phyloP scores from a whole-genome alignment of 2,888 invertebrate species.

The Plagodis dolabraria region DNA sequence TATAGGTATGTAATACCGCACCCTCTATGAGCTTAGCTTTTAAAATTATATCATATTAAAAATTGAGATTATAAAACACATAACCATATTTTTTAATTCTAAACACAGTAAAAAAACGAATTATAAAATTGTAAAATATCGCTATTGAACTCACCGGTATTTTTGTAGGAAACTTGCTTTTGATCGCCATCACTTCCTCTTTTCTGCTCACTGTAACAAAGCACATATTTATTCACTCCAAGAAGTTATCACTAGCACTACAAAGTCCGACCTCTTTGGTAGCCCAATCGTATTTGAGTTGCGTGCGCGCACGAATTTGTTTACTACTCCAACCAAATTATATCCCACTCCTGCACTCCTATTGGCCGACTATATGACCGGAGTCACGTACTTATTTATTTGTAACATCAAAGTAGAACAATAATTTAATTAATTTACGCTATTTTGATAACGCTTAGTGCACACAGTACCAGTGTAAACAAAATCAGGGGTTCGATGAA shows the following conservation, averaged over 20 bases:
- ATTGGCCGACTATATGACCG: conserved; percentile 31
- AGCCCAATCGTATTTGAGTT: conserved; percentile 28
- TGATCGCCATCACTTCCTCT: conserved; percentile 91
- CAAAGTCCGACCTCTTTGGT: conserved; percentile 12
- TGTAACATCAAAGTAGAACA: conserved; percentile 45
- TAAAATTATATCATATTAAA: too few relatives aligned
- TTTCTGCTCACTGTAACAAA: conserved; percentile 86
- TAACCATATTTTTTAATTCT: too few relatives aligned
- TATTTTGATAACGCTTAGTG: conserved; percentile 53
- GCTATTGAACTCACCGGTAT: conserved; percentile 87
- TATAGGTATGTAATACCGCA: too few relatives aligned
- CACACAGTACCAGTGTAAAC: conserved; percentile 43
- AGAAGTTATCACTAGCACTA: conserved; percentile 10
- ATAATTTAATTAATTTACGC: conserved; percentile 47
- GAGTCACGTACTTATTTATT: conserved; percentile 44
- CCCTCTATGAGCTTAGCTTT: too few relatives aligned
- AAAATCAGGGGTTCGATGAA: conserved; percentile 54
- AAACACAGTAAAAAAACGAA: too few relatives aligned
- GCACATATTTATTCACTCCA: conserved; percentile 25
- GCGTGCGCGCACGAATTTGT: conserved; percentile 10
- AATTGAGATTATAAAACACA: too few relatives aligned
- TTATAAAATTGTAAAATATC: too few relatives aligned
- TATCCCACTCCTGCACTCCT: conserved; percentile 12
- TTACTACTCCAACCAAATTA: conserved; percentile 19
- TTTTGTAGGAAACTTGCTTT: conserved; percentile 91